Percentiles rank a stretch among this genome's conserved stretches.
These are phyloP conservation scores for Portunus trituberculatus DNA, from an alignment of 1,140 invertebrate species.

Conservation along the genomic window DNA sequence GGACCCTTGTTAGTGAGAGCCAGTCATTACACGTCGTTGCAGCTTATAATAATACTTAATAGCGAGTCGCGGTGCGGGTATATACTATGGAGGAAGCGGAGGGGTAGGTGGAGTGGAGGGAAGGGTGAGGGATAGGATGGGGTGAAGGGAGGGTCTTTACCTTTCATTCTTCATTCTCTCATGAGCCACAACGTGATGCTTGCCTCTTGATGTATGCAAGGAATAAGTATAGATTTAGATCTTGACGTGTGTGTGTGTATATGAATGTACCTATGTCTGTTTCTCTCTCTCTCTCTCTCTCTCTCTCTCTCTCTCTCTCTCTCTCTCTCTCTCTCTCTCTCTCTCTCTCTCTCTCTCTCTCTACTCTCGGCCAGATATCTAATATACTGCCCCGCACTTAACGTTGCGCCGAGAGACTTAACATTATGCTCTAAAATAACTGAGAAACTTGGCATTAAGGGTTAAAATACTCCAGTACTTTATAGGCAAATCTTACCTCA, in stretches of 20 bases:
- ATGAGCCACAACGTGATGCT: background rate
- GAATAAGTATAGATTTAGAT: constrained; percentile 26
- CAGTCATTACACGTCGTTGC: background rate
- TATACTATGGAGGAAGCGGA: background rate
- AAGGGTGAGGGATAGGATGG: background rate
- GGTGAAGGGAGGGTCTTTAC: background rate
- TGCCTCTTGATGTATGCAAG: background rate
- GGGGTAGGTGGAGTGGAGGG: background rate
- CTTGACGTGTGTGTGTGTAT: background rate
- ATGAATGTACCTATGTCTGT: background rate
- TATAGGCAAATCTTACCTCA: background rate
- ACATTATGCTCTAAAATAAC: too few species aligned
- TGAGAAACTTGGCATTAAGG: background rate
- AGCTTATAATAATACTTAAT: constrained; percentile 4
- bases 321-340: background rate
- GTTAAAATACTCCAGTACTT: background rate
- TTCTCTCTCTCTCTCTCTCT: constrained; percentile 26
- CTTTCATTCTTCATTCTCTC: background rate
- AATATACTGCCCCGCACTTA: too few species aligned
- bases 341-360: too few species aligned
- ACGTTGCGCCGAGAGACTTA: too few species aligned
- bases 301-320: constrained; percentile 38
- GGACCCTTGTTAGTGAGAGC: background rate
- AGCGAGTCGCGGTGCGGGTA: background rate
- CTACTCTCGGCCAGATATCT: too few species aligned